These are phyloP conservation scores for Chymomyza fuscimana DNA, from an alignment of 2,888 invertebrate genomes.

Conservation along the genomic window DNA sequence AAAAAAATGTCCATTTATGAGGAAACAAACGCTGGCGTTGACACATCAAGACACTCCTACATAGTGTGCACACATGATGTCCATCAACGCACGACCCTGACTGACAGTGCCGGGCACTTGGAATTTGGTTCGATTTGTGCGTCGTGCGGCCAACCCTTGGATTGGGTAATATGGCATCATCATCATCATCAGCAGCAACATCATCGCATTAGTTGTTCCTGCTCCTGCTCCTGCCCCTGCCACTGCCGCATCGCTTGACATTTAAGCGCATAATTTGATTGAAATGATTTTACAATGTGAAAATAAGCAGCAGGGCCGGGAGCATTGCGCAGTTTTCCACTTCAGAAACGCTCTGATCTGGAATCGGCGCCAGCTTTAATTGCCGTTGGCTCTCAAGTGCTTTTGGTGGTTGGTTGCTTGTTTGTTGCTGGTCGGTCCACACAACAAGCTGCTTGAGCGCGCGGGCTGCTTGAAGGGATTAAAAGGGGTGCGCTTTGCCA, in stretches of 20 bases:
- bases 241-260: not conserved
- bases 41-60: not conserved
- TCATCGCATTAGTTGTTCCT: not conserved
- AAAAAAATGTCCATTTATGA: not conserved
- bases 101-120: slow-evolving; percentile 2
- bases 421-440: not conserved
- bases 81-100: not conserved
- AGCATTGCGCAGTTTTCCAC: slow-evolving; percentile 9
- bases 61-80: not conserved
- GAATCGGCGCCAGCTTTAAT: not conserved
- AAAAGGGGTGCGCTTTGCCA: not conserved
- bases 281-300: slow-evolving; percentile 33
- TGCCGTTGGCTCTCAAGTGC: slow-evolving; percentile 4
- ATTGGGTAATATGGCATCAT: not conserved
- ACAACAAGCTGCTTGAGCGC: not conserved
- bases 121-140: slow-evolving; percentile 7
- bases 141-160: slow-evolving; percentile 6
- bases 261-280: slow-evolving; percentile 31
- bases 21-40: not conserved
- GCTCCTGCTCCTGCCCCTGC: not conserved
- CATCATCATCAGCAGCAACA: not conserved
- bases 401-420: not conserved
- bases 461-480: not conserved
- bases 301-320: slow-evolving; percentile 27
- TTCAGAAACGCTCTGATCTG: slow-evolving; percentile 3